Evolutionary conservation across 64 coral and sea anemone genomes (phyloP).

Genomic region (Anthopleura sola): DNA sequence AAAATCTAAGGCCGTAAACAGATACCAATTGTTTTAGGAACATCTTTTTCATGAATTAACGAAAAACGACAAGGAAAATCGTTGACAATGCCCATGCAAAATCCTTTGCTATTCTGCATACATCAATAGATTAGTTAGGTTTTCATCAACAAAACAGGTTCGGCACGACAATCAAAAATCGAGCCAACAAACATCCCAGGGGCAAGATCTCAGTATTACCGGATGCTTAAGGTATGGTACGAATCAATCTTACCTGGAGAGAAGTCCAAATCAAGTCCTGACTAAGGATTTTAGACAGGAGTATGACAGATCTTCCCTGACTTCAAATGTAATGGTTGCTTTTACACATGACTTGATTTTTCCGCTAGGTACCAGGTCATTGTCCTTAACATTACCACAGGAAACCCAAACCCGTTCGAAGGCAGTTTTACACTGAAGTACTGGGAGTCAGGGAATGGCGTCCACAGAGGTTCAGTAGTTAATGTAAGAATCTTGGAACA

Average conservation of each 20-base stretch:
- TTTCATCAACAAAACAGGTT: conserved; percentile 19
- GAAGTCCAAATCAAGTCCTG: conserved; percentile 20
- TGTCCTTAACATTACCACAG: neutral
- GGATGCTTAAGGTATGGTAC: neutral
- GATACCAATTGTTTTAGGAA: neutral
- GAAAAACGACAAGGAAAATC: neutral
- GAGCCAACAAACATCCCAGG: neutral
- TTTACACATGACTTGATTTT: conserved; percentile 25
- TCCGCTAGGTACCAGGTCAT: neutral
- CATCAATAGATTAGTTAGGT: neutral
- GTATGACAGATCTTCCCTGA: conserved; percentile 19
- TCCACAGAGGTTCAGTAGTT: no score
- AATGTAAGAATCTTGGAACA: no score
- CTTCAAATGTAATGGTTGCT: conserved; percentile 29
- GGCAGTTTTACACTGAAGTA: no score
- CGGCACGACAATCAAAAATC: neutral
- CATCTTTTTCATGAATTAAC: neutral
- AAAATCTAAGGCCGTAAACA: neutral
- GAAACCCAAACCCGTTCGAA: neutral
- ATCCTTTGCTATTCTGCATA: neutral
- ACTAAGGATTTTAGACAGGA: conserved; percentile 29
- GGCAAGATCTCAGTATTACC: neutral
- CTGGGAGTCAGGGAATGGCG: no score
- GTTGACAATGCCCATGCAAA: neutral
- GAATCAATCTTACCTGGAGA: conserved; percentile 22